Evolutionary conservation across 2,797 vertebrate species (phyloP).

Genomic region (Galagoides demidoff): DNA sequence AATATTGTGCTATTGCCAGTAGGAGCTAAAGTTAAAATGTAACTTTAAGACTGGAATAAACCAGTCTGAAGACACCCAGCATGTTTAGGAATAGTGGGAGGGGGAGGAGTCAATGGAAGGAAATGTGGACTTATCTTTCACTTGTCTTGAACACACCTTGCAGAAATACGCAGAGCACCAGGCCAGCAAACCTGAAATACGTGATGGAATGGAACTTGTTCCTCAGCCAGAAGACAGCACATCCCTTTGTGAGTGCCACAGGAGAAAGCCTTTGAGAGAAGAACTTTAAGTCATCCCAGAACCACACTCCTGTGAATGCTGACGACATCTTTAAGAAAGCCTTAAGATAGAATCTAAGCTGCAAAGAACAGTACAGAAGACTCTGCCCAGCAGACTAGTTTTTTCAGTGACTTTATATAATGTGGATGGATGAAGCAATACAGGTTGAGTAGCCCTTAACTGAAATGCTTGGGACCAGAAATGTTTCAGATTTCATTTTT

Average conservation of each 20-base stretch:
- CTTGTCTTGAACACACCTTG: slow-evolving; percentile 81
- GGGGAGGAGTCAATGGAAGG: slow-evolving; percentile 18
- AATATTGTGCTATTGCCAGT: not conserved
- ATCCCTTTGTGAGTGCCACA: slow-evolving; percentile 87
- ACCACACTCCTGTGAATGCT: not conserved
- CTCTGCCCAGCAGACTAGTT: not conserved
- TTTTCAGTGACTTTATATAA: not conserved
- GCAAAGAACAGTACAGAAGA: slow-evolving; percentile 38
- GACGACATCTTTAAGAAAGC: slow-evolving; percentile 39
- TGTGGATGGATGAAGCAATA: not conserved
- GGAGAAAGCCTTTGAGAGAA: slow-evolving; percentile 84
- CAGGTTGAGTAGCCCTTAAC: not conserved
- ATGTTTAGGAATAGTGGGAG: not conserved
- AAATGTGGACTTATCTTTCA: slow-evolving; percentile 71
- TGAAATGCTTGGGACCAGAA: not conserved
- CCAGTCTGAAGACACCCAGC: not conserved
- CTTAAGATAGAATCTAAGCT: slow-evolving; percentile 67
- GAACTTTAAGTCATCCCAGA: slow-evolving; percentile 86
- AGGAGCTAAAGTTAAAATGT: slow-evolving; percentile 49
- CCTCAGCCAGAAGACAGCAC: slow-evolving; percentile 88
- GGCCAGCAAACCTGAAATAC: slow-evolving; percentile 87
- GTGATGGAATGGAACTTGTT: slow-evolving; percentile 90
- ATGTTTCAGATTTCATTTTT: not conserved
- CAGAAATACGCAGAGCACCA: slow-evolving; percentile 90
- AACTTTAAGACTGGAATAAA: slow-evolving; percentile 32